Conservation (phyloP, 1,140 invertebrate species). For the Aethina tumida region DNA sequence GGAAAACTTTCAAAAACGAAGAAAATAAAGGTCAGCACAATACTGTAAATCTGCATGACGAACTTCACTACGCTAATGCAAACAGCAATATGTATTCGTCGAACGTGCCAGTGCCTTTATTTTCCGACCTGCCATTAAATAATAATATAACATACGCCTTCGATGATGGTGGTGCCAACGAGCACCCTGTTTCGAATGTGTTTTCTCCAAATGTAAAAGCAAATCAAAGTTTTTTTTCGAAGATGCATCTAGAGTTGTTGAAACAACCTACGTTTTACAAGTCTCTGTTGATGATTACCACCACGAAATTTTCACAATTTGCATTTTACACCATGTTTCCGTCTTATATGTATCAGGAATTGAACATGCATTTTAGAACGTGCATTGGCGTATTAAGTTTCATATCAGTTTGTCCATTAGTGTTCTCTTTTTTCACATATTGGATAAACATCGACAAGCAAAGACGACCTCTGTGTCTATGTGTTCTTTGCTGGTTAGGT, state of each 20-base stretch:
- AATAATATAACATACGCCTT: constrained; percentile 29
- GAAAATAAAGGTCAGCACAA: constrained; percentile 3
- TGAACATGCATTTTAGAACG: constrained; percentile 8
- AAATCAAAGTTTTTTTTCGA: constrained; percentile 4
- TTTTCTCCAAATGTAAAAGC: constrained; percentile 17
- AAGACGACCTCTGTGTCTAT: constrained; percentile 20
- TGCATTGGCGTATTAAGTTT: constrained; percentile 16
- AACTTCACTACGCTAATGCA: not conserved
- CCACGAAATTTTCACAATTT: constrained; percentile 28
- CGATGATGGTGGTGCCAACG: constrained; percentile 16
- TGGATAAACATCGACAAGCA: constrained; percentile 23
- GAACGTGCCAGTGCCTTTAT: constrained; percentile 22
- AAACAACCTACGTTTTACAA: constrained; percentile 29
- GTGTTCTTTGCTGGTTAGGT: constrained; percentile 24
- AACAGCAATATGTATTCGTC: constrained; percentile 4
- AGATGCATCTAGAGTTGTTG: constrained; percentile 15
- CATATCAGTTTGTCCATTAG: constrained; percentile 15
- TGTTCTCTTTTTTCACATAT: constrained; percentile 19
- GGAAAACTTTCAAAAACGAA: constrained; percentile 12
- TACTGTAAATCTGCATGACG: not conserved
- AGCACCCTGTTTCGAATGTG: constrained; percentile 15
- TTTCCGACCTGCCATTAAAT: constrained; percentile 26
- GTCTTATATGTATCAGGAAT: constrained; percentile 23
- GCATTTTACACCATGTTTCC: constrained; percentile 27
- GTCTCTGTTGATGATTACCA: constrained; percentile 25